Conservation (phyloP, 2,797 vertebrate genomes). For the Lates japonicus region DNA sequence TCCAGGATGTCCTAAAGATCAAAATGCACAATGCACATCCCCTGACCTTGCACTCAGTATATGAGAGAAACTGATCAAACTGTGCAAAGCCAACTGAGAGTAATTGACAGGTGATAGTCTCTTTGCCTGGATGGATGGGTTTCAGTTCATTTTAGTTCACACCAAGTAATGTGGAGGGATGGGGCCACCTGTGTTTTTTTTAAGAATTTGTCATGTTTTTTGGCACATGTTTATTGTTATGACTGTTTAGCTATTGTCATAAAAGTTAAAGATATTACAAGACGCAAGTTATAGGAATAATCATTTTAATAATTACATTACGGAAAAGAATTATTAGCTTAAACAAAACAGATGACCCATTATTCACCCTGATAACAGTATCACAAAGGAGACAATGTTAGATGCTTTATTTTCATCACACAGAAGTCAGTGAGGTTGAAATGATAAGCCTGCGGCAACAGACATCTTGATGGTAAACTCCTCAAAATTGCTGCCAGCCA, state of each 20-base stretch:
- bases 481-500: background rate
- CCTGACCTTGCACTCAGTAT: background rate
- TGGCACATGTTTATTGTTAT: background rate
- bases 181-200: background rate
- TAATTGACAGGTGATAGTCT: background rate
- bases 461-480: slow-evolving; percentile 15
- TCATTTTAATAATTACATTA: slow-evolving; percentile 18
- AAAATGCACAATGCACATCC: background rate
- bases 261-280: slow-evolving; percentile 1
- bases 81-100: background rate
- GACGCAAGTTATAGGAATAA: slow-evolving; percentile 12
- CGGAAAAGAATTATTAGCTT: background rate
- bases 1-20: background rate
- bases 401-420: slow-evolving; percentile 22
- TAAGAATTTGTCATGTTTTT: background rate
- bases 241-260: background rate
- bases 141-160: background rate
- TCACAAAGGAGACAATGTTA: slow-evolving; percentile 6
- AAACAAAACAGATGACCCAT: slow-evolving; percentile 20
- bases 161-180: background rate
- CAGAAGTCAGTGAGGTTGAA: slow-evolving; percentile 24
- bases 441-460: slow-evolving; percentile 8
- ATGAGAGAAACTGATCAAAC: background rate
- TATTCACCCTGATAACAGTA: slow-evolving; percentile 30
- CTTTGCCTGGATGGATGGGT: background rate